These are phyloP conservation scores for Anastrepha obliqua DNA, from an alignment of 1,140 invertebrate species.

Conservation along the genomic window DNA sequence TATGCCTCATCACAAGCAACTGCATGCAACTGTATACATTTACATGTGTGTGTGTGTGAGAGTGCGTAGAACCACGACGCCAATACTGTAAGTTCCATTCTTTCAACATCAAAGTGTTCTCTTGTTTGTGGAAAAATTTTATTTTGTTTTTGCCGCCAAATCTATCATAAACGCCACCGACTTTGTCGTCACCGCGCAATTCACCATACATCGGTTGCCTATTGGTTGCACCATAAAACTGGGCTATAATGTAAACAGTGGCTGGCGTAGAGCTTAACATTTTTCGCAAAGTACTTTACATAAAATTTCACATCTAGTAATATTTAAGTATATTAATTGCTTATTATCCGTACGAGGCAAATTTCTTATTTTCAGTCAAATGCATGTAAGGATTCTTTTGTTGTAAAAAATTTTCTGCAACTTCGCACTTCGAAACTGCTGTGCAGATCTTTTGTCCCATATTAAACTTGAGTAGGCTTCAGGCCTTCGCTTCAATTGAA, in stretches of 20 bases:
- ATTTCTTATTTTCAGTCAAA: no score
- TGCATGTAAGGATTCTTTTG: no score
- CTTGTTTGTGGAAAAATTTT: conserved; percentile 15
- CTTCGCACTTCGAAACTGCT: no score
- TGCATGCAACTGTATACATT: background rate
- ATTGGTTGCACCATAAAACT: conserved; percentile 19
- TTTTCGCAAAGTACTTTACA: no score
- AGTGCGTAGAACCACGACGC: background rate
- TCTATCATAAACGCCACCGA: conserved; percentile 24
- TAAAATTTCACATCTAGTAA: no score
- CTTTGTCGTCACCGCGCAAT: conserved; percentile 44
- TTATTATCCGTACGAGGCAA: no score
- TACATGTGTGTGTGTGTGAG: background rate
- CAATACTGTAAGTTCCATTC: background rate
- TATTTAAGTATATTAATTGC: no score
- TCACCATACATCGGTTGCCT: conserved; percentile 36
- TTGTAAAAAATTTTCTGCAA: no score
- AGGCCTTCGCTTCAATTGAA: no score
- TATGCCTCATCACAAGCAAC: background rate
- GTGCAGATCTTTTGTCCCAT: no score
- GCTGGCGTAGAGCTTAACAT: background rate
- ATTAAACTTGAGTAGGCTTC: no score
- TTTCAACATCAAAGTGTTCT: conserved; percentile 33
- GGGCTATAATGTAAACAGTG: conserved; percentile 30
- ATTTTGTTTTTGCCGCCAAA: conserved; percentile 6